Evolutionary conservation across 1,140 invertebrate genomes (phyloP).

Genomic region (Acromyrmex echinatior): DNA sequence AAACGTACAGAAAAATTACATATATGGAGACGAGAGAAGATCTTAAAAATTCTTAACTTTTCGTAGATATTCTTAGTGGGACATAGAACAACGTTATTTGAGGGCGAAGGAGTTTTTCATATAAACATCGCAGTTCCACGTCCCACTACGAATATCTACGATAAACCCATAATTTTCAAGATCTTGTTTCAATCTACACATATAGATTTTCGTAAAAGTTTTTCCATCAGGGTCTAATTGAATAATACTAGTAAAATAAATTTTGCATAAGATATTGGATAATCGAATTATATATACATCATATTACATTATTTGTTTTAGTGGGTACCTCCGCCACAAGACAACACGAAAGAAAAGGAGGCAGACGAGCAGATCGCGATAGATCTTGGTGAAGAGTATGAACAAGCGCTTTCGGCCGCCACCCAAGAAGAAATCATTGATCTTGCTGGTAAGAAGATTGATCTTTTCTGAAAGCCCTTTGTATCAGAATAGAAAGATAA

Average conservation of each 20-base stretch:
- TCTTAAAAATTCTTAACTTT: too few relatives aligned
- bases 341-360: slow-evolving; percentile 91
- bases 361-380: slow-evolving; percentile 96
- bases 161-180: too few relatives aligned
- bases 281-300: background rate
- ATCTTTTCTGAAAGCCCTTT: background rate
- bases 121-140: too few relatives aligned
- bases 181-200: too few relatives aligned
- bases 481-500: slow-evolving; percentile 2
- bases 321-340: slow-evolving; percentile 95
- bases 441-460: slow-evolving; percentile 93
- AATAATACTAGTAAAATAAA: background rate
- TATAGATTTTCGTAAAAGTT: too few relatives aligned
- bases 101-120: too few relatives aligned
- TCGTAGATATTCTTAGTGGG: too few relatives aligned
- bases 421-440: slow-evolving; percentile 99
- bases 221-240: background rate
- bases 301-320: slow-evolving; percentile 80
- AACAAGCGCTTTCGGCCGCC: slow-evolving; percentile 95
- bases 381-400: slow-evolving; percentile 98
- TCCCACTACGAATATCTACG: too few relatives aligned
- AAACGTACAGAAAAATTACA: too few relatives aligned
- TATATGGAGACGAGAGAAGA: too few relatives aligned
- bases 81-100: too few relatives aligned
- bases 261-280: background rate